Conservation (phyloP, 2,113 vertebrate genomes). For the Myocastor coypus region DNA sequence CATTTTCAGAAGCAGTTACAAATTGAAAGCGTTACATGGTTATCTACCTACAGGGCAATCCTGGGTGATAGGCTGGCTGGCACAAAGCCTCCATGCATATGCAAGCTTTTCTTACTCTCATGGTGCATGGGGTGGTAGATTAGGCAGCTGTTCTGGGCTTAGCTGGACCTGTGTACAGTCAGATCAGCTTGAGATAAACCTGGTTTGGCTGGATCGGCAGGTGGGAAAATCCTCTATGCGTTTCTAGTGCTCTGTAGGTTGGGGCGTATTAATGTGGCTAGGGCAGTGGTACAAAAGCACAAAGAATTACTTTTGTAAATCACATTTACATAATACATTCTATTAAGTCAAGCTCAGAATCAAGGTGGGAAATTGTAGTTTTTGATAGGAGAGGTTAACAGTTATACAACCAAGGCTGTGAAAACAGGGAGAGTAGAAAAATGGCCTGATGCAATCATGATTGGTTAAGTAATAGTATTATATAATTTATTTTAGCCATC, state of each 20-base stretch:
- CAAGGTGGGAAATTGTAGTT: not conserved
- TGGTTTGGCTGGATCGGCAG: not conserved
- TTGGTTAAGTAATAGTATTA: not conserved
- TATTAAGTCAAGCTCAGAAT: not conserved
- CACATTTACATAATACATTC: not conserved
- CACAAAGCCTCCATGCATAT: not conserved
- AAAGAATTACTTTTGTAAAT: slow-evolving; percentile 12
- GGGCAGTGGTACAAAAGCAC: not conserved
- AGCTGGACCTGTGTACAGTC: not conserved
- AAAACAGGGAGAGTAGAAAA: not conserved
- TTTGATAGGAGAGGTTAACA: not conserved
- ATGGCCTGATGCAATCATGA: not conserved
- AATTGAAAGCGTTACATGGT: not conserved
- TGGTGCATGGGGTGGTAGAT: not conserved
- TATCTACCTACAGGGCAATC: not conserved
- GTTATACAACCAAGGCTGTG: not conserved
- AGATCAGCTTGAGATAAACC: not conserved
- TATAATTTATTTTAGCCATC: not conserved
- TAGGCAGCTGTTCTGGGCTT: not conserved
- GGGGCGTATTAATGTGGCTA: not conserved
- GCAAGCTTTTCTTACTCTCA: not conserved
- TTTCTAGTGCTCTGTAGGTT: slow-evolving; percentile 1
- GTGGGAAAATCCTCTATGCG: not conserved
- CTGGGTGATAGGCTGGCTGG: not conserved
- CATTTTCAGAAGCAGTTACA: slow-evolving; percentile 16